These are phyloP conservation scores for Oreochromis tanganicae DNA, from an alignment of 2,113 vertebrate species.

Conservation along the genomic window DNA sequence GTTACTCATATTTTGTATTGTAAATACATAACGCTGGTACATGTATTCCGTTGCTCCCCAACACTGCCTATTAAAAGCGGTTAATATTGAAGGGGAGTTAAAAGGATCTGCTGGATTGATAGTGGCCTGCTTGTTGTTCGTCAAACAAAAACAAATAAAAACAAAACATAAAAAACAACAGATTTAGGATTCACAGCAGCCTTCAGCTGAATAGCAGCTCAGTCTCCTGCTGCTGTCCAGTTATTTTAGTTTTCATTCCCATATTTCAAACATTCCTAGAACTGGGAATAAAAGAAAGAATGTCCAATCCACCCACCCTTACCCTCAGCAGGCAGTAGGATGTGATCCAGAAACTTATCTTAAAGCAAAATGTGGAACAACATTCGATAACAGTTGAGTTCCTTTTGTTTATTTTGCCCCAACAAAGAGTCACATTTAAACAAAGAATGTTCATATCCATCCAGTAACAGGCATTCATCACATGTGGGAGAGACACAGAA, in stretches of 20 bases:
- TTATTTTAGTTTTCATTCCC: background rate
- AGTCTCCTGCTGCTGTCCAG: background rate
- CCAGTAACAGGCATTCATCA: background rate
- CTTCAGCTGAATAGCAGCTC: background rate
- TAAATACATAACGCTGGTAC: fast-evolving
- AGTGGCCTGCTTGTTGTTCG: fast-evolving
- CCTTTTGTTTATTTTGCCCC: background rate
- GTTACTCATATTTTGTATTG: fast-evolving
- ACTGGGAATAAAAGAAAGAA: background rate
- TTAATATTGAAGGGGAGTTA: background rate
- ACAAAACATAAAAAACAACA: fast-evolving
- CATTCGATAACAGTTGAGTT: background rate
- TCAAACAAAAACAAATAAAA: background rate
- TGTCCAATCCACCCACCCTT: background rate
- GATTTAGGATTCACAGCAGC: background rate
- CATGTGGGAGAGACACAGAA: background rate
- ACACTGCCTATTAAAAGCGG: fast-evolving
- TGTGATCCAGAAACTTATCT: background rate
- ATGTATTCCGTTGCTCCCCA: background rate
- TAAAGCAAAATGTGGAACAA: fast-evolving
- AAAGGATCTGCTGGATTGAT: background rate
- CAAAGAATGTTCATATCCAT: background rate
- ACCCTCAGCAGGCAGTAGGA: background rate
- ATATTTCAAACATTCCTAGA: background rate
- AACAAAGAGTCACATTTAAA: background rate